Conservation (phyloP, 2,888 invertebrate species). For the Pantelozetes paolii region DNA sequence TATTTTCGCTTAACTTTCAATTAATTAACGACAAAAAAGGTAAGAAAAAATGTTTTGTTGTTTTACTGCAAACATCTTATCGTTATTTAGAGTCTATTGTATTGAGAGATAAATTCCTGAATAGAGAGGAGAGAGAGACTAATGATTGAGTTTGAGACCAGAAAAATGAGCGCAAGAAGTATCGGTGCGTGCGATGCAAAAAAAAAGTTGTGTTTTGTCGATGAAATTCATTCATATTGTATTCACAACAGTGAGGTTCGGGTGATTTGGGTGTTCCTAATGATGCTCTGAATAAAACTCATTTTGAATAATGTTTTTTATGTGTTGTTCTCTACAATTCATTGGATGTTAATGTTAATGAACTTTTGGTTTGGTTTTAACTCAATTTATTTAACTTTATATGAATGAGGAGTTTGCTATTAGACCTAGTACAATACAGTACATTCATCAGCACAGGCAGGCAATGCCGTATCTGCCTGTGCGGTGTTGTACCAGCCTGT, state of each 20-base stretch:
- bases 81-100: not conserved
- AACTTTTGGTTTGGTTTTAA: slow-evolving; percentile 15
- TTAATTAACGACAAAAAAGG: slow-evolving; percentile 20
- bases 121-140: not conserved
- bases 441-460: not conserved
- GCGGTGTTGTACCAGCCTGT: no score
- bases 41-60: not conserved
- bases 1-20: slow-evolving; percentile 15
- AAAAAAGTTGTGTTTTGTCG: not conserved
- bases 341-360: slow-evolving; percentile 29
- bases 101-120: slow-evolving; percentile 3
- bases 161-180: slow-evolving; percentile 14
- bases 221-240: slow-evolving; percentile 26
- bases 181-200: slow-evolving; percentile 14
- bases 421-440: not conserved
- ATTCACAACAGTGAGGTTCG: slow-evolving; percentile 2
- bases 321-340: slow-evolving; percentile 18
- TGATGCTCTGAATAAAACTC: slow-evolving; percentile 31
- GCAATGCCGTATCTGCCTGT: not conserved
- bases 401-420: slow-evolving; percentile 18
- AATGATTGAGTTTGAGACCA: slow-evolving; percentile 20
- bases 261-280: slow-evolving; percentile 25
- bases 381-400: slow-evolving; percentile 21
- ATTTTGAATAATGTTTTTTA: slow-evolving; percentile 27
- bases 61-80: not conserved